Percentiles rank a stretch among this genome's conserved stretches.
Conservation (phyloP, 2,113 vertebrate species). For the Choloepus hoffmanni region DNA sequence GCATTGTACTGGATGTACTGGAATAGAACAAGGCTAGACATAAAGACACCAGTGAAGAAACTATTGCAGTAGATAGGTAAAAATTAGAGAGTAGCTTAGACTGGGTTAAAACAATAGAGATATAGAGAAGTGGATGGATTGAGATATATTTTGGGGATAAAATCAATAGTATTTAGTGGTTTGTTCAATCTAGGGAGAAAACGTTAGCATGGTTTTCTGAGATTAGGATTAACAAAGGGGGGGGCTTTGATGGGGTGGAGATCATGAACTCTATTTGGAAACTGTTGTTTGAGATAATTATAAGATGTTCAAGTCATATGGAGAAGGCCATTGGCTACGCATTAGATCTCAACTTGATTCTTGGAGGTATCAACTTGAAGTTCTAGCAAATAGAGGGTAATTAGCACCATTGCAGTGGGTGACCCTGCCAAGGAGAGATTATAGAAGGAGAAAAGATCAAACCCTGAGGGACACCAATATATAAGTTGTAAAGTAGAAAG, state of each 20-base stretch:
- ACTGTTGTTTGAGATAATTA: not conserved
- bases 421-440: not conserved
- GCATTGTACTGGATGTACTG: not conserved
- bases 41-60: not conserved
- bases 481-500: not conserved
- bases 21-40: not conserved
- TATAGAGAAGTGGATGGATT: not conserved
- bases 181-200: not conserved
- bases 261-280: not conserved
- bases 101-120: accelerated
- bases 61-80: accelerated
- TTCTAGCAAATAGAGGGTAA: accelerated
- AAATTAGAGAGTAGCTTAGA: accelerated
- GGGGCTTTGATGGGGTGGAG: too few species aligned
- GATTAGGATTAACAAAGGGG: accelerated
- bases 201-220: too few species aligned
- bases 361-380: accelerated
- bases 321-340: too few species aligned
- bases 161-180: not conserved
- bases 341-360: accelerated
- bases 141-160: not conserved
- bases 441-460: not conserved
- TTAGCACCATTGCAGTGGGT: accelerated
- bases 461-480: not conserved
- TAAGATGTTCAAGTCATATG: not conserved